Evolutionary conservation across 1,140 invertebrate genomes (phyloP).

Genomic region (Dendroctonus ponderosae): DNA sequence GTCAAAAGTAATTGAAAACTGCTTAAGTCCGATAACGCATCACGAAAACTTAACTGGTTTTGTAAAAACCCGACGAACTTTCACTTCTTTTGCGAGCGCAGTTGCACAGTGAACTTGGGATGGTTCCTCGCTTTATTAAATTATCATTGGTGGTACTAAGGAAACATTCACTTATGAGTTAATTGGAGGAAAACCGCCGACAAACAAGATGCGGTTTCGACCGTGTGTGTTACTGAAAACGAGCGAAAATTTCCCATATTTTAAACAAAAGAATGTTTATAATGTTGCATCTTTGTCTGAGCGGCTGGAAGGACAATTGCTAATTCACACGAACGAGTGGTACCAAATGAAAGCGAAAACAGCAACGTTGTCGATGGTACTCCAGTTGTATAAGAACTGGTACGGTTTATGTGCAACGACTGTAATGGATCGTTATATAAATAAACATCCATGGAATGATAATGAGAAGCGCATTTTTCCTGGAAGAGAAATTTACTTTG

Average conservation of each 20-base stretch:
- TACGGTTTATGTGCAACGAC: too few species aligned
- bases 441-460: too few species aligned
- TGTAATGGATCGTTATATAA: too few species aligned
- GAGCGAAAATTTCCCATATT: slow-evolving; percentile 14
- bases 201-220: neutral
- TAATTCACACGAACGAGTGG: slow-evolving; percentile 6
- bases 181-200: neutral
- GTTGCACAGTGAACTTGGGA: slow-evolving; percentile 3
- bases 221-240: slow-evolving; percentile 1
- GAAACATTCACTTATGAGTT: too few species aligned
- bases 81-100: slow-evolving; percentile 5
- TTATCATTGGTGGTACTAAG: too few species aligned
- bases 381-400: neutral
- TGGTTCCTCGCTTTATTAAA: neutral
- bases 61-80: slow-evolving; percentile 22
- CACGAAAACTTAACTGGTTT: slow-evolving; percentile 16
- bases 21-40: neutral
- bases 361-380: slow-evolving; percentile 7
- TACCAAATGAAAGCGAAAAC: slow-evolving; percentile 7
- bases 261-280: slow-evolving; percentile 19
- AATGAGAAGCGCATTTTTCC: too few species aligned
- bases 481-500: too few species aligned
- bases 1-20: too few species aligned
- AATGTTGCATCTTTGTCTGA: slow-evolving; percentile 14
- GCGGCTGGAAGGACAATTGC: neutral